phyloP scores from a whole-genome alignment of 2,888 invertebrate genomes.

The Andrena hattorfiana region DNA sequence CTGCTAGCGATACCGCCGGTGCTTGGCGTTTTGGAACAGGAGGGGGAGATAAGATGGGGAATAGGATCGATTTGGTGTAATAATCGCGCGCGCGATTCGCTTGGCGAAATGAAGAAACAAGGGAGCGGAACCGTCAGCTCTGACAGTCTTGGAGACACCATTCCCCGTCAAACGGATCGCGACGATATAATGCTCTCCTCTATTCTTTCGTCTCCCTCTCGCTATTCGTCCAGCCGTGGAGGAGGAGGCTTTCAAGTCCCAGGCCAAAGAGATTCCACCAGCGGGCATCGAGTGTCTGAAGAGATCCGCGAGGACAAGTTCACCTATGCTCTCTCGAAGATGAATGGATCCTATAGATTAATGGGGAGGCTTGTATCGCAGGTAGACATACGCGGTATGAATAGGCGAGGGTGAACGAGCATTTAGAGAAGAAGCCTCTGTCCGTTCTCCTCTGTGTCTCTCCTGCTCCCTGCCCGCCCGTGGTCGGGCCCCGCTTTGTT shows the following conservation, averaged over 20 bases:
- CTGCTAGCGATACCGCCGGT: slow-evolving; percentile 45
- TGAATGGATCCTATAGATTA: slow-evolving; percentile 70
- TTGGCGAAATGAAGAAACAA: background rate
- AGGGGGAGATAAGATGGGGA: too few species aligned
- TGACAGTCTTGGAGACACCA: slow-evolving; percentile 5
- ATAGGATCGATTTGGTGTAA: background rate
- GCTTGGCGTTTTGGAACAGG: too few species aligned
- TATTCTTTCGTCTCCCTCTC: background rate
- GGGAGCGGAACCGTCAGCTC: background rate
- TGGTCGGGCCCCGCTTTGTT: slow-evolving; percentile 37
- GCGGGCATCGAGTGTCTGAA: slow-evolving; percentile 64
- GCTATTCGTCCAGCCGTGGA: slow-evolving; percentile 21
- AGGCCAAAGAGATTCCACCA: slow-evolving; percentile 56
- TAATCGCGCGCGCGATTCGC: background rate
- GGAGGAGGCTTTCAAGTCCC: slow-evolving; percentile 58
- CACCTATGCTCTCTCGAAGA: slow-evolving; percentile 69
- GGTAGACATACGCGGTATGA: slow-evolving; percentile 70
- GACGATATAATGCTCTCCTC: slow-evolving; percentile 25
- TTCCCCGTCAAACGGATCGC: slow-evolving; percentile 4
- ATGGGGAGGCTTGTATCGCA: slow-evolving; percentile 69
- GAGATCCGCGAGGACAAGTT: slow-evolving; percentile 70
- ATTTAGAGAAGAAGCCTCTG: slow-evolving; percentile 69
- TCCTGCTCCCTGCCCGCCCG: slow-evolving; percentile 10
- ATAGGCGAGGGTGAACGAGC: slow-evolving; percentile 71
- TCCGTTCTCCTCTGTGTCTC: slow-evolving; percentile 48